Base-by-base conservation (phyloP, 2,888 invertebrate species). In the Brachyptera risi region DNA sequence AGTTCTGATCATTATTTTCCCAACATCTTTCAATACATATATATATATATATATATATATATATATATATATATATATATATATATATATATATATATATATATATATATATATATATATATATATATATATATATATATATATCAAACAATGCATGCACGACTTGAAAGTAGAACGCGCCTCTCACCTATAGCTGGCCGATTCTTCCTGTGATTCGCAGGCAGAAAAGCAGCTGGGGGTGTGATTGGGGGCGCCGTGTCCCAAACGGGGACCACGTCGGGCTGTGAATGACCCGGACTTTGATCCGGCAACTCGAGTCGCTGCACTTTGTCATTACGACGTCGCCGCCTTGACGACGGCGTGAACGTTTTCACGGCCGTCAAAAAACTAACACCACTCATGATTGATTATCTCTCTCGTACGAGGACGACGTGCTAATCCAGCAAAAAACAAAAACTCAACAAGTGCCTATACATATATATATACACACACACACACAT, bases 151-250 rank as follows among this genome's bases (percentile, higher is more conserved):
- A n/a, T n/a, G n/a, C n/a, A n/a, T n/a, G n/a, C n/a, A n/a, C n/a
- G n/a, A n/a, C n/a, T n/a, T n/a, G n/a, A n/a, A n/a, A n/a, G n/a
- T n/a, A n/a, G n/a, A n/a, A n/a, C n/a, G n/a, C n/a, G n/a, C n/a
- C n/a, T 9, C 54, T 54, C 54, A 54, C 54, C 54, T 54, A 58
- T 62, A 35, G 56, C 57, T 71, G 72, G 68, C 62, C 72, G 71
- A 54, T 72, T 73, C 66, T 75, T 75, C 67, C 79, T 81, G 69
- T 83, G 83, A 42, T 83, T 83, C 23, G 82, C 80, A 2, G 83
- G 81, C 57, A 83, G 75, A 70, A 86, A 86, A 60, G 84, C 84
- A 7, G 85, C 84, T 15, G 86, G 86, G 24, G 85, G 85, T 27
- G 85, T 85, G 66, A 85, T 85, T 26, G 85, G 85, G 26, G 82